Evolutionary conservation across 2,888 invertebrate genomes (phyloP).

Genomic region (Sinotaia quadrata): DNA sequence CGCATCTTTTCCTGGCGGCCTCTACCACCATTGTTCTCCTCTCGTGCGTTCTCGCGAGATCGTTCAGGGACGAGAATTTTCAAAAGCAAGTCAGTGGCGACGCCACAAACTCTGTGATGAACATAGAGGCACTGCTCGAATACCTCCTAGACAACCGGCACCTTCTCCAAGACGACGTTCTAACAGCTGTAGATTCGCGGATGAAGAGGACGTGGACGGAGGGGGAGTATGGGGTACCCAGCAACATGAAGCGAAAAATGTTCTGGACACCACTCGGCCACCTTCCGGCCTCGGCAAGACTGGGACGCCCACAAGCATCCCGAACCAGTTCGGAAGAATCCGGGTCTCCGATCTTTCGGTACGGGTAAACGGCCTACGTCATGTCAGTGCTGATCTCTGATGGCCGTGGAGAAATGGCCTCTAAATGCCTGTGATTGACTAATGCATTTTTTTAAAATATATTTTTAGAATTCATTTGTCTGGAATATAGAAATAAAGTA

Average conservation of each 20-base stretch:
- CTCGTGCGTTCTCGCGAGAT: no score
- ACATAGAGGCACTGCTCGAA: neutral
- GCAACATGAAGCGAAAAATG: conserved; percentile 22
- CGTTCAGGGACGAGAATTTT: no score
- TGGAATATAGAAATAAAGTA: no score
- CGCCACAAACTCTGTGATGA: neutral
- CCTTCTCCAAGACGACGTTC: no score
- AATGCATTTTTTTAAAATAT: no score
- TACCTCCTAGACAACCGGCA: neutral
- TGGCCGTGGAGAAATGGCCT: no score
- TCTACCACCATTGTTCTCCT: no score
- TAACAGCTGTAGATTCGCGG: neutral
- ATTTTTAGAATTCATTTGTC: no score
- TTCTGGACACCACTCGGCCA: conserved; percentile 27
- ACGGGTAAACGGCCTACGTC: conserved; percentile 11
- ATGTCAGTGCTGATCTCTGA: no score
- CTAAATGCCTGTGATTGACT: no score
- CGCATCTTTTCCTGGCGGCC: no score
- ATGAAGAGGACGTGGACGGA: conserved; percentile 12
- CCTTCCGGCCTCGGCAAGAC: conserved; percentile 17
- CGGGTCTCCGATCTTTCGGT: conserved; percentile 13
- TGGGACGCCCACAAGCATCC: conserved; percentile 3
- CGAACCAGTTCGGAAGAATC: neutral
- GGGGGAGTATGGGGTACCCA: neutral
- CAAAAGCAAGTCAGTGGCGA: neutral